Base-by-base conservation (phyloP, 2,797 vertebrate species). In the Hydrolagus colliei region DNA sequence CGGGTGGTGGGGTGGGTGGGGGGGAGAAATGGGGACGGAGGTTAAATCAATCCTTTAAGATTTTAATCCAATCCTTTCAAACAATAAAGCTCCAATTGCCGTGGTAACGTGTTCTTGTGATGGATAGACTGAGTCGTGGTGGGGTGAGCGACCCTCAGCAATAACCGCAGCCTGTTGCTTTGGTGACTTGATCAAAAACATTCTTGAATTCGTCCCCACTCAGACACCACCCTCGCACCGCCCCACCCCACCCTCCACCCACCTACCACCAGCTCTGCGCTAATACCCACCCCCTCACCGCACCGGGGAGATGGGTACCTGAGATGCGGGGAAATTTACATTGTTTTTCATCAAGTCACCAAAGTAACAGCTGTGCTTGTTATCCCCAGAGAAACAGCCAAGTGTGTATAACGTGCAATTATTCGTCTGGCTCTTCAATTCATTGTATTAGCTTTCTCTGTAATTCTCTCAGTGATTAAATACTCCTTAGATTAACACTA, bases 1-100 rank as follows among this genome's bases (percentile, higher is more conserved):
- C 62, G n/a, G 79, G 79, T 63, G 79, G 2, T 3, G 41, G 41
- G 41, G 1, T 52, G 41, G 41, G 41, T 0, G 41, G 41, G 41
- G 41, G 41, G 41, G 41, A 6, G 41, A 52, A 6, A 52, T 3
- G 41, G 41, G 41, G 41, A 52, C 3, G 41, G 41, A 6, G 41
- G 41, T 52, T 52, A 52, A 52, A 32, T 35, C 65, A 71, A 41
- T 52, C 65, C 32, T 84, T 32, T 68, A 82, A 82, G 67, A 62
- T 35, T 32, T 82, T 84, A 84, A 84, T 84, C 79, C 79, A 84
- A 84, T 84, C 79, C 79, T 71, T 16, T 27, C 79, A 84, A 68
- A 71, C 71, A 84, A 84, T 84, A 63, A 35, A 84, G 71, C 35
- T 84, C 11, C 18, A 67, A 84, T 84, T 65, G 18, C 79, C 79